Evolutionary conservation across 2,113 vertebrate genomes (phyloP).

Genomic region (cattle (Bos taurus)): ARS-UCD2.0 NC_037337.1:9091001-9091500

Average conservation of each 20-base stretch:
- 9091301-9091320: background rate
- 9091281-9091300: fast-evolving
- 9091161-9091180: background rate
- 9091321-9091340: background rate
- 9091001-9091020: conserved; percentile 36
- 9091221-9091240: background rate
- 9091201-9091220: background rate
- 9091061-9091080: background rate
- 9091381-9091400: conserved; percentile 5
- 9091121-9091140: background rate
- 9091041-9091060: background rate
- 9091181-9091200: background rate
- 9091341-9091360: background rate
- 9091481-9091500: background rate
- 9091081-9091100: fast-evolving
- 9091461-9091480: background rate
- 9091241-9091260: fast-evolving
- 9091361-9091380: background rate
- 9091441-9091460: background rate
- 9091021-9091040: background rate
- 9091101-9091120: fast-evolving
- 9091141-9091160: background rate
- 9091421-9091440: conserved; percentile 21
- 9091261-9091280: background rate
- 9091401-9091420: conserved; percentile 38